A percentile compares a stretch with the other conserved stretches of the same genome.
phyloP scores from a whole-genome alignment of 2,888 invertebrate species.

The Phyto melanocephala region DNA sequence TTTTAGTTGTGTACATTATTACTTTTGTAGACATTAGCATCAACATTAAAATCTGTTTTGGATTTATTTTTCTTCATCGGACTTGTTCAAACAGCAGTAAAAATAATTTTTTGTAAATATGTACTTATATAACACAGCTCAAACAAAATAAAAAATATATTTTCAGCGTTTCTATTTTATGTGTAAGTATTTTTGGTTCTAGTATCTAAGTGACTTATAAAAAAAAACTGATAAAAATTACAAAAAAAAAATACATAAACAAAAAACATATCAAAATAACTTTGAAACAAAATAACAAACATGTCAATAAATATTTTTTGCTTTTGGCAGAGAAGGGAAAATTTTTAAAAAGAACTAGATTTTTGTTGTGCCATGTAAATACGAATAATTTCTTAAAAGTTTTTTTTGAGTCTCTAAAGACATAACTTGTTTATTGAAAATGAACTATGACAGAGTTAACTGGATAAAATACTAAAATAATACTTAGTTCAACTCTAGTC shows the following conservation, averaged over 20 bases:
- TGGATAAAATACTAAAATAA: constrained; percentile 19
- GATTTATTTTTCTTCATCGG: neutral
- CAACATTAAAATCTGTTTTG: constrained; percentile 29
- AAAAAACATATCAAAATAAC: neutral
- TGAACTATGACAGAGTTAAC: neutral
- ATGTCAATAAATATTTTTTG: constrained; percentile 53
- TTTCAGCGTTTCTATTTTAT: neutral
- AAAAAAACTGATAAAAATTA: neutral
- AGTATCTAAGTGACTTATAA: constrained; percentile 36
- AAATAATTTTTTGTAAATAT: neutral
- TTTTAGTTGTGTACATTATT: neutral
- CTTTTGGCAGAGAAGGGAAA: neutral
- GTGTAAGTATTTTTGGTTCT: neutral
- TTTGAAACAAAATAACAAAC: constrained; percentile 35
- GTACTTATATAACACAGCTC: no score
- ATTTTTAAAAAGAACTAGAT: neutral
- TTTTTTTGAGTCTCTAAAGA: constrained; percentile 10
- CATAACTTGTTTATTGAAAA: neutral
- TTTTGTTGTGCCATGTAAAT: neutral
- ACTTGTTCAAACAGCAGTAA: neutral
- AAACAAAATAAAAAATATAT: neutral
- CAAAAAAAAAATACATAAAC: neutral
- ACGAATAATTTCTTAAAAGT: constrained; percentile 20
- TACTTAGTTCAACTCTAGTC: neutral
- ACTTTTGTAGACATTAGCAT: constrained; percentile 37